Evolutionary conservation across 2,888 invertebrate genomes (phyloP).

Genomic region (Idaea straminata): DNA sequence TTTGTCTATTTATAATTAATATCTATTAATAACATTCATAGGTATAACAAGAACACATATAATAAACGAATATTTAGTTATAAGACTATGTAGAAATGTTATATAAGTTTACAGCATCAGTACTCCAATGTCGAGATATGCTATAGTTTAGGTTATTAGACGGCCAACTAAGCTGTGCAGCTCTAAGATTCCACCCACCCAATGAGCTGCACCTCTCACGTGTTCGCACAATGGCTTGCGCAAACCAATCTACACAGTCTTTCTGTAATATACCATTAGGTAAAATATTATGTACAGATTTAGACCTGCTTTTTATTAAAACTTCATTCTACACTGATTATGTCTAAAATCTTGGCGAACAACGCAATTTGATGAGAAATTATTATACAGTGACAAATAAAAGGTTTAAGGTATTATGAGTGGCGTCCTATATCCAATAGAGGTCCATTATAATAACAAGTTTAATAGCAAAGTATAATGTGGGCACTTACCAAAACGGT

Average conservation of each 20-base stretch:
- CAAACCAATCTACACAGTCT: conserved; percentile 33
- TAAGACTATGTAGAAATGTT: not conserved
- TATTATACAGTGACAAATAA: no score
- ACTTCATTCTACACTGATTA: not conserved
- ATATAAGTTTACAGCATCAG: not conserved
- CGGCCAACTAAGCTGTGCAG: not conserved
- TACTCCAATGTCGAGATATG: conserved; percentile 7
- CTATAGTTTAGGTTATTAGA: conserved; percentile 2
- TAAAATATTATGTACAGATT: conserved; percentile 18
- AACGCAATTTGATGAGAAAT: not conserved
- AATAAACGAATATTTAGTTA: no score
- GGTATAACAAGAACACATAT: no score
- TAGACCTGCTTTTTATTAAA: not conserved
- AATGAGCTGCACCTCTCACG: not conserved
- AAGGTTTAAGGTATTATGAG: no score
- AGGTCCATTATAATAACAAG: no score
- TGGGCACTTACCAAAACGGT: no score
- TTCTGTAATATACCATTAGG: conserved; percentile 10
- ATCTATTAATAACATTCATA: no score
- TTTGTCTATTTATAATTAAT: no score
- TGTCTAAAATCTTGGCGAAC: not conserved
- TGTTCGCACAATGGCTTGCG: conserved; percentile 59
- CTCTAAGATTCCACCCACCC: not conserved
- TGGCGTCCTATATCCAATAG: no score
- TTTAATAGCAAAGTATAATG: no score